These are phyloP conservation scores for Tapera naevia DNA, from an alignment of 2,797 vertebrate species.

Conservation along the genomic window DNA sequence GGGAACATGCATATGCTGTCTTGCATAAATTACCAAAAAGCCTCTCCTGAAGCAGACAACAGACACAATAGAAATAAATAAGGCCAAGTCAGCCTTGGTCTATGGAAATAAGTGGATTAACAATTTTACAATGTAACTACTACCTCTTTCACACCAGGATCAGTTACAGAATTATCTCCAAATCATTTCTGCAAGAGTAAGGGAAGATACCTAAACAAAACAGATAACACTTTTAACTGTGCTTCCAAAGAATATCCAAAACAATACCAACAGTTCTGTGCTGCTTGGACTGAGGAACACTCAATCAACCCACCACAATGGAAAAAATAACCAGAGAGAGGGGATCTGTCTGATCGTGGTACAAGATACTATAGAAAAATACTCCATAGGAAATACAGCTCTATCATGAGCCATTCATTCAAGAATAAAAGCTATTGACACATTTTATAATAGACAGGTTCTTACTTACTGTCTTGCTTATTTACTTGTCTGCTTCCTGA, in stretches of 20 bases:
- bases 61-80: not conserved
- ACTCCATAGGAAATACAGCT: not conserved
- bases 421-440: not conserved
- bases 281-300: not conserved
- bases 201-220: not conserved
- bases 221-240: not conserved
- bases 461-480: too few species aligned
- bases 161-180: not conserved
- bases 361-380: not conserved
- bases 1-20: not conserved
- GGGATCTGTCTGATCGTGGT: not conserved
- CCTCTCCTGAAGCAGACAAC: not conserved
- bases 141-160: not conserved
- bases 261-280: not conserved
- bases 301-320: not conserved
- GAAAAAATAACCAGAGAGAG: not conserved
- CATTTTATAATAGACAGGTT: not conserved
- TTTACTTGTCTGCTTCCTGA: not conserved
- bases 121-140: not conserved
- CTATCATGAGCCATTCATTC: not conserved
- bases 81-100: not conserved
- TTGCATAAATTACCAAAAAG: not conserved
- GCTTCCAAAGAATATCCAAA: not conserved
- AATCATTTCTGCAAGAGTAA: not conserved
- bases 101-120: not conserved